These are phyloP conservation scores for Phyllotreta cruciferae DNA, from an alignment of 2,888 invertebrate genomes.

Conservation along the genomic window DNA sequence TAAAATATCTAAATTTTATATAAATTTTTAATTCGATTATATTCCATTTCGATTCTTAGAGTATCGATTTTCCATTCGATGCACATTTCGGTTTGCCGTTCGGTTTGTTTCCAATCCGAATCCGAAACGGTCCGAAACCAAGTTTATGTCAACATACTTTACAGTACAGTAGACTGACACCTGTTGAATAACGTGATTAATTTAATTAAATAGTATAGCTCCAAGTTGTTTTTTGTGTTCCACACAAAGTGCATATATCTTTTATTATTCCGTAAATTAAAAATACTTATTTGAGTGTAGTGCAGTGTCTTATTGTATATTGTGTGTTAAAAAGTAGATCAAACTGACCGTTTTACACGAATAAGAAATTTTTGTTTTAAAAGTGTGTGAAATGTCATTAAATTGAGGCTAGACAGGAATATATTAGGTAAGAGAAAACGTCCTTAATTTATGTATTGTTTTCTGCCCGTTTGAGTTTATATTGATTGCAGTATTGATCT, in stretches of 20 bases:
- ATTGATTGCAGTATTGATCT: neutral
- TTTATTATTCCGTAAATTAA: constrained; percentile 16
- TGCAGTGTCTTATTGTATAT: constrained; percentile 3
- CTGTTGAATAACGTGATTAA: constrained; percentile 28
- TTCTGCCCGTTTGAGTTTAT: too few species aligned
- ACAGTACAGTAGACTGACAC: constrained; percentile 20
- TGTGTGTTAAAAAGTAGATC: constrained; percentile 15
- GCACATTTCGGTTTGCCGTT: too few species aligned
- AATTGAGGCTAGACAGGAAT: constrained; percentile 25
- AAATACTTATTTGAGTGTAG: constrained; percentile 19
- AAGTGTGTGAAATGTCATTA: constrained; percentile 23
- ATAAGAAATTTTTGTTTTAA: constrained; percentile 26
- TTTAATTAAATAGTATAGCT: constrained; percentile 25
- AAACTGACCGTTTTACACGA: constrained; percentile 24
- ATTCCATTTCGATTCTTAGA: neutral
- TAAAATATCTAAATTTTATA: too few species aligned
- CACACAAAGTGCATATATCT: constrained; percentile 16
- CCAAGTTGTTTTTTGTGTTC: constrained; percentile 24
- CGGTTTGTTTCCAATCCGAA: neutral
- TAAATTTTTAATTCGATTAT: too few species aligned
- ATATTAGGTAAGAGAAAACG: constrained; percentile 25
- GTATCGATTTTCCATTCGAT: constrained; percentile 6
- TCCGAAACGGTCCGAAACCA: neutral
- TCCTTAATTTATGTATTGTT: constrained; percentile 7
- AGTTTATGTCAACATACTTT: constrained; percentile 28